Conservation (phyloP, 2,888 invertebrate genomes). For the Rotaria socialis region DNA sequence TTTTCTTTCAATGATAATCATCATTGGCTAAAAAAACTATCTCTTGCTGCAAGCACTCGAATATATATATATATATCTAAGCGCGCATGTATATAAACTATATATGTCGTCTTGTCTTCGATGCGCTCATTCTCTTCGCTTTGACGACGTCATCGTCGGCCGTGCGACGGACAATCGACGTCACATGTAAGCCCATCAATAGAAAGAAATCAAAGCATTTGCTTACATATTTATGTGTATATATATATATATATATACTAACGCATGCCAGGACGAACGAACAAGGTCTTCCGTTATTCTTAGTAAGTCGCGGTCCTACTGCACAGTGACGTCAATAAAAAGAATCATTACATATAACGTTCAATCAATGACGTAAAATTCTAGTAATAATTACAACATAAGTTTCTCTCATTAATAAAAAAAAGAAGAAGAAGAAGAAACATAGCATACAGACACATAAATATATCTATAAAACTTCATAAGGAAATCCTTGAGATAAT, state of each 20-base stretch:
- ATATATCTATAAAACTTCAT: not conserved
- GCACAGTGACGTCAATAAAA: too few species aligned
- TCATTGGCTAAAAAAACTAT: slow-evolving; percentile 21
- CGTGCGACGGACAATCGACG: slow-evolving; percentile 22
- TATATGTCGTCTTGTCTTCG: slow-evolving; percentile 3
- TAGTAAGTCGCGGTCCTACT: too few species aligned
- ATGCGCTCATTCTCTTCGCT: slow-evolving; percentile 16
- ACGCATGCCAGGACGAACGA: not conserved
- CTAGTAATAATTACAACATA: not conserved
- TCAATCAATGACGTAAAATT: too few species aligned
- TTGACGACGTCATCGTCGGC: not conserved
- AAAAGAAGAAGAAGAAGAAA: not conserved
- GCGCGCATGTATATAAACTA: not conserved
- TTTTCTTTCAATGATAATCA: slow-evolving; percentile 19
- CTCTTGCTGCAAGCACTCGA: not conserved
- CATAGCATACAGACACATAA: too few species aligned
- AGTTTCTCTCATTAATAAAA: not conserved
- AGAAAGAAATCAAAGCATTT: slow-evolving; percentile 21
- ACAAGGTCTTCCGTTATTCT: not conserved
- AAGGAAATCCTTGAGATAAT: not conserved
- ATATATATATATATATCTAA: not conserved
- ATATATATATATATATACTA: not conserved
- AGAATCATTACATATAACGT: too few species aligned
- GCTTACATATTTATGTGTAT: not conserved
- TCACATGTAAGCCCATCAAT: slow-evolving; percentile 18